Base-by-base conservation (phyloP, 2,113 vertebrate species). In the Scalopus aquaticus region DNA sequence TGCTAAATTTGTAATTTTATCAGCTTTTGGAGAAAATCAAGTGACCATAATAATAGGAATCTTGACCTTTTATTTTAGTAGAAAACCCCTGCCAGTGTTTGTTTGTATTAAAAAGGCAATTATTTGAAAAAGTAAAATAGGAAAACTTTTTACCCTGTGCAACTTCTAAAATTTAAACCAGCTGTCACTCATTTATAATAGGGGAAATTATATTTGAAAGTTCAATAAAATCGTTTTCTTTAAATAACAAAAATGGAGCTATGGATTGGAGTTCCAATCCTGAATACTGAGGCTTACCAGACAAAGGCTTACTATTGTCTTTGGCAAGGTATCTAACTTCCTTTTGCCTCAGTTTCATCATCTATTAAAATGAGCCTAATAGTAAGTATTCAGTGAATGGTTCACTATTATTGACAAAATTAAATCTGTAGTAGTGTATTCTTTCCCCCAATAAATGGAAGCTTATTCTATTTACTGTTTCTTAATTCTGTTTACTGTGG, bases 71-170 rank as follows among this genome's bases (percentile, higher is more conserved):
- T 90, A 20, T 70, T n/a, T 56, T 54, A 69, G 54, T 91, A 24
- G 85, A 83, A 91, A 92, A 91, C 44, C 5, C 54, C 26, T 83
- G 65, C 30, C 62, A 74, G 6, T 87, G 87, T 88, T 93, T 91
- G 17, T 65, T 80, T 85, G 17, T 91, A 5, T 82, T 97, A 35
- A 81, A 90, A 96, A 85, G 42, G 17, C 24, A 94, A 3, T n/a
- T 74, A 81, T 78, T 91, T 94, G 26, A 46, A 54, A 91, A 94
- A 96, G 39, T 82, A 74, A 93, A 90, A 91, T 70, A 76, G 49
- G n/a, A 74, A 91, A 94, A 78, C 11, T 19, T 89, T 86, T 95
- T 82, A 85, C 19, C 44, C 9, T 90, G 49, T 94, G 46, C 35
- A 86, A 35, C 35, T 65, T 93, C 69, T 85, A 85, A 67, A 72